Evolutionary conservation across 1,140 invertebrate genomes (phyloP).

Genomic region (Pectinophora gossypiella): DNA sequence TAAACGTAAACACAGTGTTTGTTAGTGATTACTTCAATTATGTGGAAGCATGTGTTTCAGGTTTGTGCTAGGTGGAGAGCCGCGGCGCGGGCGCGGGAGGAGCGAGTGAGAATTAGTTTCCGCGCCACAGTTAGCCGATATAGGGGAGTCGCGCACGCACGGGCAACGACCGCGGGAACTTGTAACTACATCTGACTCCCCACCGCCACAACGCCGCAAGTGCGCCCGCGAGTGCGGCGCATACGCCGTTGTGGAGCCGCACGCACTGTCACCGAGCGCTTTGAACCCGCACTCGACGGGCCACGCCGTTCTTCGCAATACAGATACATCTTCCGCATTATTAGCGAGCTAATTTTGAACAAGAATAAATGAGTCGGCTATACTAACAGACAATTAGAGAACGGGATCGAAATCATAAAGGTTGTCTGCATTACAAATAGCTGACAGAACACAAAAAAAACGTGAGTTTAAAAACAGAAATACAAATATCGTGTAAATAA

Average conservation of each 20-base stretch:
- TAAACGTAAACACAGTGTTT: too few relatives aligned
- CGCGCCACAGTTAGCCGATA: constrained; percentile 63
- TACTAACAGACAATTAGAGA: too few relatives aligned
- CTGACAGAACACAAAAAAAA: too few relatives aligned
- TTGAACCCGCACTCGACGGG: constrained; percentile 44
- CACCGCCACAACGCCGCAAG: constrained; percentile 37
- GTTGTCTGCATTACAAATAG: too few relatives aligned
- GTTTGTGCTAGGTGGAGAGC: not conserved
- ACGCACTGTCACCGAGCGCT: constrained; percentile 28
- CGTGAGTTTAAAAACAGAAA: too few relatives aligned
- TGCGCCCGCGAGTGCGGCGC: constrained; percentile 8
- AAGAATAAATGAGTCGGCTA: too few relatives aligned
- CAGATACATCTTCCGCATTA: constrained; percentile 43
- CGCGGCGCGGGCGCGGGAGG: constrained; percentile 2
- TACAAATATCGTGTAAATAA: too few relatives aligned
- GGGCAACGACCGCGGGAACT: constrained; percentile 71
- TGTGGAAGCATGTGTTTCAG: not conserved
- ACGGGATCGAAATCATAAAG: too few relatives aligned
- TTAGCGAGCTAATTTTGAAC: constrained; percentile 26
- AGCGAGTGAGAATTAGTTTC: constrained; percentile 38
- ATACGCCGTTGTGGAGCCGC: constrained; percentile 19
- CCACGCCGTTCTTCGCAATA: constrained; percentile 41
- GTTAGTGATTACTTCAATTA: not conserved
- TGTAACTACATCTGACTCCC: constrained; percentile 61
- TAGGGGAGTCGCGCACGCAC: constrained; percentile 63